Evolutionary conservation across 30 jellyfish, hydroid and myxozoan genomes (phyloP).

Genomic region (Haliclystus octoradiatus): DNA sequence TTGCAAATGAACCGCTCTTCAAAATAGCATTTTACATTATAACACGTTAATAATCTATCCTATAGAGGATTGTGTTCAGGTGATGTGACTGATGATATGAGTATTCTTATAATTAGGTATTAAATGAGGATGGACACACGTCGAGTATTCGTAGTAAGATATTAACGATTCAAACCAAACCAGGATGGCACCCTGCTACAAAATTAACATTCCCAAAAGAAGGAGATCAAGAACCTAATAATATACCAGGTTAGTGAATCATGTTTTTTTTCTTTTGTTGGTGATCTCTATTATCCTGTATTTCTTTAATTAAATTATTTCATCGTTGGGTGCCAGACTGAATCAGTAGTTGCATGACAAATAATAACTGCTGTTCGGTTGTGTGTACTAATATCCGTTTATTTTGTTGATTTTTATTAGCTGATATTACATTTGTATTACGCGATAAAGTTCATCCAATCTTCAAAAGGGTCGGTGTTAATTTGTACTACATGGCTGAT

Average conservation of each 20-base stretch:
- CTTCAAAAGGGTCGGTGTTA: slow-evolving; percentile 68
- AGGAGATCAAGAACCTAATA: slow-evolving; percentile 98
- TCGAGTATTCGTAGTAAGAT: slow-evolving; percentile 89
- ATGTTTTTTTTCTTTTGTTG: background rate
- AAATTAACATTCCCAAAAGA: slow-evolving; percentile 78
- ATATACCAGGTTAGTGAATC: slow-evolving; percentile 62
- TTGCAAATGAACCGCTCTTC: no score
- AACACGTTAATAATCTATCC: no score
- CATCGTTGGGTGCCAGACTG: no score
- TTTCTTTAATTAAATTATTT: no score
- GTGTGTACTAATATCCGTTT: no score
- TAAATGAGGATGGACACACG: slow-evolving; percentile 97
- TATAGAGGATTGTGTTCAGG: background rate
- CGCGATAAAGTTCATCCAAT: slow-evolving; percentile 75
- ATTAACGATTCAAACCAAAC: slow-evolving; percentile 71
- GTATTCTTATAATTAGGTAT: slow-evolving; percentile 78
- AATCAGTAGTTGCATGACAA: no score
- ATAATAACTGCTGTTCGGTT: no score
- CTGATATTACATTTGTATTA: slow-evolving; percentile 77
- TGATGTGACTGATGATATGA: background rate
- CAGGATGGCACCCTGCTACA: slow-evolving; percentile 96
- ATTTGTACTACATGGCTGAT: slow-evolving; percentile 59
- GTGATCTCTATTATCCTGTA: no score
- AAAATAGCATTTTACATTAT: no score
- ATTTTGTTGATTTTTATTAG: slow-evolving; percentile 16